Conservation (phyloP, 2,113 vertebrate species). For the Lophura nycthemera region DNA sequence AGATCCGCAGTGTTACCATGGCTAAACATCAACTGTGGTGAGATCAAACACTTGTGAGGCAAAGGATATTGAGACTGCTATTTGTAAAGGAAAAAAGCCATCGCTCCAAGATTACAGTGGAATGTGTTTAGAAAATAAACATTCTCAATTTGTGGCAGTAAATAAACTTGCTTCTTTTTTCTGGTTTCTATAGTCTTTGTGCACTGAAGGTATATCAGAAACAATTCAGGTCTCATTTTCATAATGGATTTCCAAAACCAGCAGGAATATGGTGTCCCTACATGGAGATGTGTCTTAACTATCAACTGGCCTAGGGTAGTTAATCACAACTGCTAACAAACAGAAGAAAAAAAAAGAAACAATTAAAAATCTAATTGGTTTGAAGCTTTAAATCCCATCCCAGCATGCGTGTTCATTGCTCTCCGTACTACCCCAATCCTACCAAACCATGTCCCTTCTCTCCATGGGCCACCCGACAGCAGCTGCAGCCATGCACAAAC, state of each 20-base stretch:
- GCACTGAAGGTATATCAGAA: background rate
- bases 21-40: constrained; percentile 56
- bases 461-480: background rate
- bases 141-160: constrained; percentile 33
- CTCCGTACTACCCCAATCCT: background rate
- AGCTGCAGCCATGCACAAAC: background rate
- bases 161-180: constrained; percentile 16
- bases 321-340: constrained; percentile 56
- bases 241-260: constrained; percentile 1
- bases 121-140: constrained; percentile 53
- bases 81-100: constrained; percentile 43
- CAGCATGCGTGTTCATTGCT: constrained; percentile 40
- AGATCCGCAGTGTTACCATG: constrained; percentile 36
- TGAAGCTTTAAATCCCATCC: constrained; percentile 65
- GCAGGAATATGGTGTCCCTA: background rate
- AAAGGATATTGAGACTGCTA: constrained; percentile 31
- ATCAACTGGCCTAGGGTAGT: constrained; percentile 9
- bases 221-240: background rate
- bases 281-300: background rate
- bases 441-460: constrained; percentile 3
- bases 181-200: constrained; percentile 4
- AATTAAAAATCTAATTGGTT: constrained; percentile 62
- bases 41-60: constrained; percentile 56
- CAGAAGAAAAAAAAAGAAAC: constrained; percentile 21
- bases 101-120: constrained; percentile 2